A percentile compares a stretch with the other conserved stretches of the same genome.
Conservation (phyloP, 2,797 vertebrate genomes). For the Urophycis tenuis region DNA sequence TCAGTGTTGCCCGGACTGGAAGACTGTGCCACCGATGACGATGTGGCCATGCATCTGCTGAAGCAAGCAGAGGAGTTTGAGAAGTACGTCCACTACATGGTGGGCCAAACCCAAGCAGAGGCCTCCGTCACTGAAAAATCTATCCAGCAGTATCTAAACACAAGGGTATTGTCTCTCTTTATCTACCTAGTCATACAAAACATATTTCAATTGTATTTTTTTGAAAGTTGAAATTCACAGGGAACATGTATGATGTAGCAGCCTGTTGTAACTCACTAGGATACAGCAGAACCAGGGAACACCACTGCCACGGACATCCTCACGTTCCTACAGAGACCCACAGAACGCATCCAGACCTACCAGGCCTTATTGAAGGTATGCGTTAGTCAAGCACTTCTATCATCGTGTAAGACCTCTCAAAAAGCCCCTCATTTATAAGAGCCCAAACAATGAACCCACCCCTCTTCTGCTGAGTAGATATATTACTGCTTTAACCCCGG, state of each 20-base stretch:
- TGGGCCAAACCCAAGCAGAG: constrained; percentile 86
- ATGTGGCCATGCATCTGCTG: constrained; percentile 87
- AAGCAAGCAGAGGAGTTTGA: constrained; percentile 78
- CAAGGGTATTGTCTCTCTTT: constrained; percentile 39
- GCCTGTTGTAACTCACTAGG: constrained; percentile 46
- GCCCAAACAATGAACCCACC: neutral
- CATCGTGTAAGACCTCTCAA: neutral
- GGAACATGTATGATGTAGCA: neutral
- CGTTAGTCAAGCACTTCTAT: neutral
- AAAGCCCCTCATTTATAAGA: neutral
- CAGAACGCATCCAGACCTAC: constrained; percentile 87
- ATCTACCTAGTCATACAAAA: neutral
- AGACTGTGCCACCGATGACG: constrained; percentile 83
- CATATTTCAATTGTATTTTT: neutral
- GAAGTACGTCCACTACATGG: constrained; percentile 86
- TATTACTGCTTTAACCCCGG: neutral
- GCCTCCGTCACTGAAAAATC: constrained; percentile 77
- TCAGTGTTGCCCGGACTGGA: constrained; percentile 74
- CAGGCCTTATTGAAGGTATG: constrained; percentile 87
- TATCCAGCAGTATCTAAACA: constrained; percentile 86
- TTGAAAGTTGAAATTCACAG: neutral
- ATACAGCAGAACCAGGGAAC: constrained; percentile 67
- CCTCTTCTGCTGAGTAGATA: neutral
- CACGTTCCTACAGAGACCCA: constrained; percentile 86
- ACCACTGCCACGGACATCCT: constrained; percentile 72